Evolutionary conservation across 2,888 invertebrate genomes (phyloP).

Genomic region (Rhabditoides inermis): DNA sequence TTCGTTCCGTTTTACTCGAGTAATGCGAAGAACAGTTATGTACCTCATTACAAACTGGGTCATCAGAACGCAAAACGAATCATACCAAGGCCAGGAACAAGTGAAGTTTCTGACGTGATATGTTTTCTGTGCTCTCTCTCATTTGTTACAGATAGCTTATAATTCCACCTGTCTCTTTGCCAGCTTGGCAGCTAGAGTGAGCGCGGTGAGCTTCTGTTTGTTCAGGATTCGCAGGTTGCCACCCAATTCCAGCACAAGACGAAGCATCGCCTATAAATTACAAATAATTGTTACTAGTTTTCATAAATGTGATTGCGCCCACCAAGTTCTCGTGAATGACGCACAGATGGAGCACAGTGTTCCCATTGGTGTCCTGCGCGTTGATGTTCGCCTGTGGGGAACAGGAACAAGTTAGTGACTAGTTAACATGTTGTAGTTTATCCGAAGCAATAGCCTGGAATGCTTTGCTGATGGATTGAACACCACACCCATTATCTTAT

Average conservation of each 20-base stretch:
- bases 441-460: not conserved
- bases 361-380: slow-evolving; percentile 89
- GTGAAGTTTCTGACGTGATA: too few species aligned
- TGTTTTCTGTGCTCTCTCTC: too few species aligned
- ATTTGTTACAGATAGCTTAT: too few species aligned
- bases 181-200: slow-evolving; percentile 84
- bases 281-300: too few species aligned
- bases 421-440: not conserved
- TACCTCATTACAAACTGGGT: too few species aligned
- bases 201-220: slow-evolving; percentile 75
- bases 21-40: too few species aligned
- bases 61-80: too few species aligned
- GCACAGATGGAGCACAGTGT: slow-evolving; percentile 87
- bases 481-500: too few species aligned
- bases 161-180: slow-evolving; percentile 76
- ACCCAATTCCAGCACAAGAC: slow-evolving; percentile 86
- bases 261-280: slow-evolving; percentile 70
- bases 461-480: not conserved
- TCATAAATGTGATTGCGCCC: too few species aligned
- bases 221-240: slow-evolving; percentile 79
- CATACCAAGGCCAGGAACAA: too few species aligned
- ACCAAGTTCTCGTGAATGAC: slow-evolving; percentile 86
- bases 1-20: too few species aligned
- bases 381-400: slow-evolving; percentile 74
- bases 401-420: not conserved